A percentile compares a stretch with the other conserved stretches of the same genome.
Conservation (phyloP, 1,140 invertebrate species). For the Leguminivora glycinivorella region DNA sequence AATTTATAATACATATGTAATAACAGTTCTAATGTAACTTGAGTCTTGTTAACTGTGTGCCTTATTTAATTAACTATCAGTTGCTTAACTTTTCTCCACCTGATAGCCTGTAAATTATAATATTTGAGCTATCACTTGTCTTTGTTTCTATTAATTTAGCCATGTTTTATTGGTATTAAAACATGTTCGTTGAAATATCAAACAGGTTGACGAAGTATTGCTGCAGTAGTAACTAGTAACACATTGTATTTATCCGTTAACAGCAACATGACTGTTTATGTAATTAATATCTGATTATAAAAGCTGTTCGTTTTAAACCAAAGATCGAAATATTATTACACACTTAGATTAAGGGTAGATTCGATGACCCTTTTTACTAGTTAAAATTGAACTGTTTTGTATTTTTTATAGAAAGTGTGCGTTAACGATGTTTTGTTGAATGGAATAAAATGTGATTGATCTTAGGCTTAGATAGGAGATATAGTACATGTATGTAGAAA, state of each 20-base stretch:
- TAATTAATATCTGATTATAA: conserved; percentile 25
- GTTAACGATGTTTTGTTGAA: conserved; percentile 63
- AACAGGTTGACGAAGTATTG: background rate
- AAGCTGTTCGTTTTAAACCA: conserved; percentile 67
- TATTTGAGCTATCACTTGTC: conserved; percentile 36
- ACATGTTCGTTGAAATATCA: conserved; percentile 8
- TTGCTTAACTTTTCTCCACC: conserved; percentile 62
- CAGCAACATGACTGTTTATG: conserved; percentile 12
- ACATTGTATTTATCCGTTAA: background rate
- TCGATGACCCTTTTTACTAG: conserved; percentile 61
- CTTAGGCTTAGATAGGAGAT: conserved; percentile 67
- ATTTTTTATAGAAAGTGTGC: conserved; percentile 73
- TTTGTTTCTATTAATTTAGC: background rate
- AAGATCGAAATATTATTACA: conserved; percentile 65
- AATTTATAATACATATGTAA: conserved; percentile 33
- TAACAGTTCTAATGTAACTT: conserved; percentile 39
- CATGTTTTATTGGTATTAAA: conserved; percentile 1
- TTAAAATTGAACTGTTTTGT: conserved; percentile 74
- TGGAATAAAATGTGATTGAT: conserved; percentile 71
- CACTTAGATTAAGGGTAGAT: conserved; percentile 51
- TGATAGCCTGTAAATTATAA: conserved; percentile 53
- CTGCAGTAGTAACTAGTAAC: conserved; percentile 8
- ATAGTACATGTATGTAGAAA: conserved; percentile 36
- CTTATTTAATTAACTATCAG: conserved; percentile 62
- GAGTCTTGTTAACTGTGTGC: conserved; percentile 64